These are phyloP conservation scores for Bimastos eiseni DNA, from an alignment of 2,888 invertebrate genomes.

Conservation along the genomic window DNA sequence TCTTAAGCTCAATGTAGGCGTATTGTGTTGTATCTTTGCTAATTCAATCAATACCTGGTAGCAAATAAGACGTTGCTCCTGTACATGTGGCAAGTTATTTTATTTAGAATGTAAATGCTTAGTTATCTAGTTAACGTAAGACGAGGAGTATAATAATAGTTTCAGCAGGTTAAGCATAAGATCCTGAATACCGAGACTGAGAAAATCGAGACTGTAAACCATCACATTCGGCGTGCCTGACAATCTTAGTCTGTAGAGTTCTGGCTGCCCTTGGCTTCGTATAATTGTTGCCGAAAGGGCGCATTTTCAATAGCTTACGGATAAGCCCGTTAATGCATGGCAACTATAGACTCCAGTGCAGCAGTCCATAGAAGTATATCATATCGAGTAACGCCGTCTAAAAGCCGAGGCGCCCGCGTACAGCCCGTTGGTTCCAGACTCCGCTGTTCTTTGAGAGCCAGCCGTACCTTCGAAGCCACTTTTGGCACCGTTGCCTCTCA, in stretches of 20 bases:
- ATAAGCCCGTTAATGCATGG: constrained; percentile 4
- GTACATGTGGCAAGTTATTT: too few relatives aligned
- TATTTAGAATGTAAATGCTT: too few relatives aligned
- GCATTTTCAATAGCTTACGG: background rate
- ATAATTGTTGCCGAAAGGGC: background rate
- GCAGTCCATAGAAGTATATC: background rate
- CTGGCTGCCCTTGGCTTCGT: background rate
- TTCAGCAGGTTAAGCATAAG: too few relatives aligned
- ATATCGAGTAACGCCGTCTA: constrained; percentile 7
- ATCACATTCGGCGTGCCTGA: background rate
- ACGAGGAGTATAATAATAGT: too few relatives aligned
- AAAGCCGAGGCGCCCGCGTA: background rate
- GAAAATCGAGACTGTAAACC: background rate
- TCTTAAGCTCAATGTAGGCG: background rate
- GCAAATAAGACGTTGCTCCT: too few relatives aligned
- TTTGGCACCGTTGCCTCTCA: background rate
- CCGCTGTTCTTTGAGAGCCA: background rate
- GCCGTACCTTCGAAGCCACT: background rate
- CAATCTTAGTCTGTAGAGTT: background rate
- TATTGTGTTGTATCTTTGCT: too few relatives aligned
- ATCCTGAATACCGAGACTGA: background rate
- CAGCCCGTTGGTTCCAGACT: background rate
- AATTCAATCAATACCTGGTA: too few relatives aligned
- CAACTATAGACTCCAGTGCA: background rate
- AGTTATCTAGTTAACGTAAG: background rate